phyloP scores from a whole-genome alignment of 2,888 invertebrate genomes.

The Dorcus parallelipipedus region DNA sequence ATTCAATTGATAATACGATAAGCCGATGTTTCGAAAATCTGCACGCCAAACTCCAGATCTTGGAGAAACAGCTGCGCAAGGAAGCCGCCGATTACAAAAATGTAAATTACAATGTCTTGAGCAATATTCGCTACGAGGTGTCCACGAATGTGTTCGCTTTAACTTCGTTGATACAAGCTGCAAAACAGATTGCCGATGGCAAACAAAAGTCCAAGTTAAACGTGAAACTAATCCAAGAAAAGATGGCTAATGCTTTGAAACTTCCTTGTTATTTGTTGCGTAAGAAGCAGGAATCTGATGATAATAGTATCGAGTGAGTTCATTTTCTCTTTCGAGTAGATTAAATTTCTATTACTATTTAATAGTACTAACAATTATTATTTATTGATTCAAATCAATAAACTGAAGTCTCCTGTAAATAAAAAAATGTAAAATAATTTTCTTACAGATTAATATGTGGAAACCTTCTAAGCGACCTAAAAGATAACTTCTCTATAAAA shows the following conservation, averaged over 20 bases:
- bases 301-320: conserved; percentile 5
- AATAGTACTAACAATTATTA: too few species aligned
- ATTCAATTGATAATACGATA: conserved; percentile 34
- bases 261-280: conserved; percentile 12
- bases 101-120: conserved; percentile 5
- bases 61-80: conserved; percentile 48
- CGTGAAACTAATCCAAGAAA: conserved; percentile 19
- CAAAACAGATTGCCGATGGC: conserved; percentile 15
- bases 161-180: conserved; percentile 11
- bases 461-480: conserved; percentile 9
- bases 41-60: conserved; percentile 53
- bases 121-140: conserved; percentile 11
- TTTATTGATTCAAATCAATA: not conserved
- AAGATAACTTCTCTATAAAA: conserved; percentile 6
- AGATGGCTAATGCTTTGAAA: conserved; percentile 14
- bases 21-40: conserved; percentile 55
- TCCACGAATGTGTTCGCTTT: conserved; percentile 12
- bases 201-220: conserved; percentile 15
- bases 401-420: not conserved
- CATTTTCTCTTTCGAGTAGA: not conserved
- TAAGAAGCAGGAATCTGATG: conserved; percentile 1
- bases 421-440: not conserved
- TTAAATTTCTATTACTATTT: too few species aligned
- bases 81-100: conserved; percentile 12
- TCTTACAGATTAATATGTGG: conserved; percentile 9